Evolutionary conservation across 2,797 vertebrate genomes (phyloP).

Genomic region (Apogon hyalosoma): DNA sequence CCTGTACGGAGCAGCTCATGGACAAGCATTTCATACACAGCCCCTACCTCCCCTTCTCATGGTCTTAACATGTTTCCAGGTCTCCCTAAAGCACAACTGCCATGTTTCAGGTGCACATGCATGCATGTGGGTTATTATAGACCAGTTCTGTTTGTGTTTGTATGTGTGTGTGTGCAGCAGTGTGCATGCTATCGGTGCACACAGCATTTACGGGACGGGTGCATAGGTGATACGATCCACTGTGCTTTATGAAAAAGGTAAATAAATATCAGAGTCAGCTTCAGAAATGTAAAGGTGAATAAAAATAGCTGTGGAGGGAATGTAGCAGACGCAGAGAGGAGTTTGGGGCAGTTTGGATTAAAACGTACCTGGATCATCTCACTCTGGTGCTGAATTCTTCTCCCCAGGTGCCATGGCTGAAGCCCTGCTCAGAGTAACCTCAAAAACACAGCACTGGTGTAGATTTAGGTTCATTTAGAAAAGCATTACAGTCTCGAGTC

Average conservation of each 20-base stretch:
- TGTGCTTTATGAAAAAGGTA: slow-evolving; percentile 61
- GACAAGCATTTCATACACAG: slow-evolving; percentile 28
- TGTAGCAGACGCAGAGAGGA: background rate
- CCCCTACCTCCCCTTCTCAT: slow-evolving; percentile 42
- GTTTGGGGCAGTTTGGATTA: slow-evolving; percentile 15
- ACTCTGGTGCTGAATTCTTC: slow-evolving; percentile 73
- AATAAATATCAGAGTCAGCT: slow-evolving; percentile 18
- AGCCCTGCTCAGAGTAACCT: slow-evolving; percentile 61
- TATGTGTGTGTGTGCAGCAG: slow-evolving; percentile 46
- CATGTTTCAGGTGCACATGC: slow-evolving; percentile 72
- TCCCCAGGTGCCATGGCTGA: slow-evolving; percentile 63
- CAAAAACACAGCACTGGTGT: slow-evolving; percentile 52
- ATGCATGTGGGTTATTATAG: slow-evolving; percentile 65
- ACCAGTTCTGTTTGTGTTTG: slow-evolving; percentile 49
- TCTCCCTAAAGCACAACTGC: slow-evolving; percentile 69
- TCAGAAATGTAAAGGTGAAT: background rate
- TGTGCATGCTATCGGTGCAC: slow-evolving; percentile 66
- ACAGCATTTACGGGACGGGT: slow-evolving; percentile 53
- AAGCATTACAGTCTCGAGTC: slow-evolving; percentile 71
- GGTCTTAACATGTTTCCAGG: slow-evolving; percentile 43
- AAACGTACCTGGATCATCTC: slow-evolving; percentile 60
- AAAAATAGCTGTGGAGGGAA: background rate
- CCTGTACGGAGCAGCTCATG: slow-evolving; percentile 31
- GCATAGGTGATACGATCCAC: slow-evolving; percentile 46
- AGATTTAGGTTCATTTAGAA: slow-evolving; percentile 40